Base-by-base conservation (phyloP, 2,113 vertebrate species). In the Serinus canaria region DNA sequence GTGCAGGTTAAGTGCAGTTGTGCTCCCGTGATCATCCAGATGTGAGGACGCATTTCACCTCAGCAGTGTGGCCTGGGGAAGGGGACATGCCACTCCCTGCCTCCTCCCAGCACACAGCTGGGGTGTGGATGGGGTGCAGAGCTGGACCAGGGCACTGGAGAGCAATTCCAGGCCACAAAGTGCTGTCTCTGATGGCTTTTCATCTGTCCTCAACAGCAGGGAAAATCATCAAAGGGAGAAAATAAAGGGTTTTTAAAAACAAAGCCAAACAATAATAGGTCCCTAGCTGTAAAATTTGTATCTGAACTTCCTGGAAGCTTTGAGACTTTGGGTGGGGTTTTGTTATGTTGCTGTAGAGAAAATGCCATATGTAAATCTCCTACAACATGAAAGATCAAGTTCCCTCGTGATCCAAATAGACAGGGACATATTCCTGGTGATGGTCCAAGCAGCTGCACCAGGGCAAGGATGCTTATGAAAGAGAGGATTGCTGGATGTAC, bases 361-460 rank as follows among this genome's bases (percentile, higher is more conserved):
- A 83, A 94, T 93, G 75, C 72, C 82, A 67, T 30, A 60, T 92
- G 95, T 80, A 95, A 95, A 92, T 91, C 82, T 89, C 87, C 89
- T 85, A 15, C 73, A 75, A 63, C 68, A 80, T 74, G 90, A 95
- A 94, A 95, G 79, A 90, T 97, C 76, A 44, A 3, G 0, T 83
- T 95, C 56, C 41, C 35, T 74, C 2, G 3, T 92, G 82, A 92
- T 95, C 68, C 83, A 90, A 88, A 93, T 53, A 67, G 69, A 58
- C 60, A 82, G 79, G 79, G 87, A 86, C 72, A 11, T 43, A 39
- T 83, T 90, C 64, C 75, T 94, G 90, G 82, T 86, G 82, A n/a
- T 0, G 7, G 41, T 86, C 93, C 94, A 96, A 95, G 86, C 93
- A 96, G 92, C 79, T 96, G 95, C 88, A 90, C 59, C 52, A 59